phyloP scores from a whole-genome alignment of 2,113 vertebrate genomes.

The Haemorhous mexicanus region DNA sequence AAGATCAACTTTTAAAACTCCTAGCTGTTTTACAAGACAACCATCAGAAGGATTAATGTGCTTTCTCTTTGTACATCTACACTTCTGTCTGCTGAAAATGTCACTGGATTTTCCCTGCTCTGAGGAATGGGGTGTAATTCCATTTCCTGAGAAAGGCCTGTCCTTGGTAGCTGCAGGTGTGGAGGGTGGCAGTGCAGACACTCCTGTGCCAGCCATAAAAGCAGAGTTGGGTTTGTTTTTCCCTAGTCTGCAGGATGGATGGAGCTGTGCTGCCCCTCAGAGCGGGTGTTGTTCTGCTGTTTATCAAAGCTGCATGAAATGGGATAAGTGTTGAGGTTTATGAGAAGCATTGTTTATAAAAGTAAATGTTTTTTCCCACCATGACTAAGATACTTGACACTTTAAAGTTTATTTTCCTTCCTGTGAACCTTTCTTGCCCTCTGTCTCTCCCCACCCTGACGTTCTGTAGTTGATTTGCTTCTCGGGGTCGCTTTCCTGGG shows the following conservation, averaged over 20 bases:
- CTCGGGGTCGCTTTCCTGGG: constrained; percentile 63
- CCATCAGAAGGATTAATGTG: constrained; percentile 10
- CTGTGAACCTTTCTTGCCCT: not conserved
- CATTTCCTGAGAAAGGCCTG: not conserved
- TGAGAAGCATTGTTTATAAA: not conserved
- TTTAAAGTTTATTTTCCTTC: not conserved
- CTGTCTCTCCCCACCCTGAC: constrained; percentile 2
- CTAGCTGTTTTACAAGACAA: constrained; percentile 45
- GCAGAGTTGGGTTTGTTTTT: not conserved
- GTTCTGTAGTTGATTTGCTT: constrained; percentile 64
- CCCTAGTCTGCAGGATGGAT: too few relatives aligned
- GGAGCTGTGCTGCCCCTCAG: not conserved
- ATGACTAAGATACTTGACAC: not conserved
- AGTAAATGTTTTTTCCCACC: not conserved
- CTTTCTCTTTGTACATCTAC: not conserved
- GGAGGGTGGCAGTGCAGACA: not conserved
- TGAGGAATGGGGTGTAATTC: not conserved
- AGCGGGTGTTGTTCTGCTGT: not conserved
- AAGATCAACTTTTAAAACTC: not conserved
- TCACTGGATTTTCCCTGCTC: not conserved
- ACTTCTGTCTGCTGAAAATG: not conserved
- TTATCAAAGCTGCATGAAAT: constrained; percentile 30
- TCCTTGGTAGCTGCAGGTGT: not conserved
- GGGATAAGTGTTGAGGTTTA: not conserved
- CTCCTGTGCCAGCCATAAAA: not conserved